These are phyloP conservation scores for Mugil cephalus DNA, from an alignment of 2,113 vertebrate species.

Conservation along the genomic window DNA sequence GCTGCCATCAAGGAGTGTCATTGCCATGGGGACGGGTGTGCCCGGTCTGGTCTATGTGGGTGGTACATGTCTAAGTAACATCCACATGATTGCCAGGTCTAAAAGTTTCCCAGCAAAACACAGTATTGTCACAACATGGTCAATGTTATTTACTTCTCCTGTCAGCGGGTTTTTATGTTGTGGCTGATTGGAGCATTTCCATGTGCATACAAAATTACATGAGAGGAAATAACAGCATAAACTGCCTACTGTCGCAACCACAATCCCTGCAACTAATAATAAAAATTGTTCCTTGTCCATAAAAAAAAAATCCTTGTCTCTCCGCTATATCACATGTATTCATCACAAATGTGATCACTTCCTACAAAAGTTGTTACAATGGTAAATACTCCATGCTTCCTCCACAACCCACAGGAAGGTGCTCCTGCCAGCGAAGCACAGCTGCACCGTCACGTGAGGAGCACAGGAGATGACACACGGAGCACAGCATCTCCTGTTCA, in stretches of 20 bases:
- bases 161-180: no score
- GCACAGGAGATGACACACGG: background rate
- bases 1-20: no score
- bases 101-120: no score
- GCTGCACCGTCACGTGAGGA: constrained; percentile 39
- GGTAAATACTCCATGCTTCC: constrained; percentile 28
- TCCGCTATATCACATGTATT: background rate
- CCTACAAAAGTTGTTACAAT: constrained; percentile 11
- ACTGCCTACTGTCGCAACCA: constrained; percentile 2
- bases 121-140: no score
- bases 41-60: no score
- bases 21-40: no score
- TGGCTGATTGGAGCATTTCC: no score
- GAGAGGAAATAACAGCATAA: background rate
- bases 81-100: no score
- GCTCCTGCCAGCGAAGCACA: constrained; percentile 42
- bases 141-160: no score
- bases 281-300: background rate
- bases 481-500: background rate
- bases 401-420: constrained; percentile 41
- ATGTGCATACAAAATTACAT: no score
- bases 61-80: no score
- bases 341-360: constrained; percentile 38
- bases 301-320: constrained; percentile 13
- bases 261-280: background rate